Percentiles rank a stretch among this genome's conserved stretches.
Conservation (phyloP, 2,797 vertebrate species). For the Ara ararauna region DNA sequence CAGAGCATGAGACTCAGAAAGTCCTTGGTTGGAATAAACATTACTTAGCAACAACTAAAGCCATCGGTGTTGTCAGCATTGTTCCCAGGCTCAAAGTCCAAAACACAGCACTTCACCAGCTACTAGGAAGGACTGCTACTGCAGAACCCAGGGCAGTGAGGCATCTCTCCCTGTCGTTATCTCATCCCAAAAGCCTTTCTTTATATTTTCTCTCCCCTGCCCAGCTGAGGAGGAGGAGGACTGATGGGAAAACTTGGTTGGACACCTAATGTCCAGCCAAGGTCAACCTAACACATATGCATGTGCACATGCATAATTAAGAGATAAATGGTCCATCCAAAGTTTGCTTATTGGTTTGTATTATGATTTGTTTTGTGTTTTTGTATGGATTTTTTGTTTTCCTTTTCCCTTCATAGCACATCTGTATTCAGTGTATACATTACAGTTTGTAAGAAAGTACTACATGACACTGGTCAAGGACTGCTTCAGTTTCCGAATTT, state of each 20-base stretch:
- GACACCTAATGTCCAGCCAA: not conserved
- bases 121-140: too few relatives aligned
- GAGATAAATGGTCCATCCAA: not conserved
- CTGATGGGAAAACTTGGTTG: not conserved
- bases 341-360: not conserved
- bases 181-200: too few relatives aligned
- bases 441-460: not conserved
- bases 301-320: not conserved
- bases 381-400: not conserved
- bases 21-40: too few relatives aligned
- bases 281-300: not conserved
- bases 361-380: not conserved
- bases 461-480: not conserved
- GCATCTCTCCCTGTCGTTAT: too few relatives aligned
- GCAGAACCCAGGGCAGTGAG: too few relatives aligned
- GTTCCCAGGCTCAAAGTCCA: too few relatives aligned
- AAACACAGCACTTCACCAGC: too few relatives aligned
- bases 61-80: too few relatives aligned
- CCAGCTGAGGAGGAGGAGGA: not conserved
- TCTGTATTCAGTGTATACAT: not conserved
- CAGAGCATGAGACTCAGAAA: too few relatives aligned
- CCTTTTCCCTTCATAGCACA: not conserved
- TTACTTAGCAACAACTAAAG: too few relatives aligned
- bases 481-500: not conserved
- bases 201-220: too few relatives aligned